phyloP scores from a whole-genome alignment of 1,140 invertebrate genomes.

The Drosophila orosa region DNA sequence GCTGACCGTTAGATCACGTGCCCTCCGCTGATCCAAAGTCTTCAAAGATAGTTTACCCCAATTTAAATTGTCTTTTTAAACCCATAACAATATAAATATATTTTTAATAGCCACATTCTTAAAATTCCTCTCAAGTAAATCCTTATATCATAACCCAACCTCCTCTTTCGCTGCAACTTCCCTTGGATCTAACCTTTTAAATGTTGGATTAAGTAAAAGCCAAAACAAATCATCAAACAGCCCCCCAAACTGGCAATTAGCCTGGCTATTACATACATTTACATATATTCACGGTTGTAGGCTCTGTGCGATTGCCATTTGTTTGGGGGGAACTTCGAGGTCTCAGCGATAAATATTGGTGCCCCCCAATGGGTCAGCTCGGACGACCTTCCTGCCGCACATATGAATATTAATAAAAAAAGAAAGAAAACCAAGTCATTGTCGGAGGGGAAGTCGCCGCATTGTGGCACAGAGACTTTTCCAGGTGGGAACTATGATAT shows the following conservation, averaged over 20 bases:
- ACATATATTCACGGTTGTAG: not conserved
- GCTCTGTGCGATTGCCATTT: conserved; percentile 14
- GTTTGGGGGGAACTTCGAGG: conserved; percentile 22
- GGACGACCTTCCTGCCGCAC: conserved; percentile 37
- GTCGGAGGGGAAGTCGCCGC: conserved; percentile 19
- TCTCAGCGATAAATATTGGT: conserved; percentile 10
- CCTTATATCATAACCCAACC: not conserved
- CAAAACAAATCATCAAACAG: conserved; percentile 33
- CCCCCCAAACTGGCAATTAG: conserved; percentile 29
- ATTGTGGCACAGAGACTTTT: conserved; percentile 6
- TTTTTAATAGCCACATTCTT: not conserved
- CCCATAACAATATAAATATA: not conserved
- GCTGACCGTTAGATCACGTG: no score
- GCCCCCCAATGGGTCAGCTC: conserved; percentile 20
- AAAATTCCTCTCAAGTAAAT: not conserved
- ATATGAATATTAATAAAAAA: conserved; percentile 53
- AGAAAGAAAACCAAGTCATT: conserved; percentile 11
- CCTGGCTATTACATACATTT: conserved; percentile 1
- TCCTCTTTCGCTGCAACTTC: conserved; percentile 10
- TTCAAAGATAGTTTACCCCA: no score
- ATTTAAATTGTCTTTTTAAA: not conserved
- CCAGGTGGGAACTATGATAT: conserved; percentile 41
- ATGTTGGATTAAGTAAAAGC: conserved; percentile 23
- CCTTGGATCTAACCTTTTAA: conserved; percentile 23
- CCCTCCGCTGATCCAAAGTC: no score